Evolutionary conservation across 2,797 vertebrate genomes (phyloP), one percentile per base, ranked within the genome.

Genomic region (Amblyraja radiata): DNA sequence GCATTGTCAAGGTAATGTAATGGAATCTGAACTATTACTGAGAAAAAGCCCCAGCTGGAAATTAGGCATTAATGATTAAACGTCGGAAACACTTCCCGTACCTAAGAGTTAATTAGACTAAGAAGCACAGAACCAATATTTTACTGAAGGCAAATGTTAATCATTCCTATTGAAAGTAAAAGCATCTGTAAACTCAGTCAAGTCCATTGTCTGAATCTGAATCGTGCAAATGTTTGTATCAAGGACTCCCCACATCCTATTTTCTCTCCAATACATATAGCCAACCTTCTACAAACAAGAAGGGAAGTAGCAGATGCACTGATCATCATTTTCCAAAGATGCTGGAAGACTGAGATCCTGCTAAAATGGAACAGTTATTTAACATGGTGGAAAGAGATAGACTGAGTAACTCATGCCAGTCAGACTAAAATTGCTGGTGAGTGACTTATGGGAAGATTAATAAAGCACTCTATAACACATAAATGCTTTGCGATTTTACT

Each of bases 1-100:
- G 65, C 21, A 73, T 90, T 90, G 88, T 23, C 88, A 90, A 25
- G 65, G 7, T 71, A 39, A 18, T 90, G 88, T 65, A 90, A 63
- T 46, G 88, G 32, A 90, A 90, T 71, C 88, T 90, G 4, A 68
- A 46, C 65, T 90, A 71, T 32, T 21, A 14, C 18, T 71, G 46
- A 73, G 63, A 61, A 36, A 71, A 73, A 73, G 32, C 16, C 61
- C 83, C 63, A 73, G 14, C 10, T 68, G 6, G 46, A 39, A 71
- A 71, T 21, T 32, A 71, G 39, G 21, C 65, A 71, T 68, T 36
- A 71, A 90, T 90, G n/a, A 90, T 90, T 90, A 36, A 16, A 71
- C 90, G 18, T 39, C 14, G 13, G 83, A 71, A 90, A 71, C 61
- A 16, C 32, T 71, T 71, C 65, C 65, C n/a, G 32, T 2, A 73